Percentiles rank a stretch among this genome's conserved stretches.
These are phyloP conservation scores for Argyresthia goedartella DNA, from an alignment of 2,888 invertebrate genomes.

Conservation along the genomic window DNA sequence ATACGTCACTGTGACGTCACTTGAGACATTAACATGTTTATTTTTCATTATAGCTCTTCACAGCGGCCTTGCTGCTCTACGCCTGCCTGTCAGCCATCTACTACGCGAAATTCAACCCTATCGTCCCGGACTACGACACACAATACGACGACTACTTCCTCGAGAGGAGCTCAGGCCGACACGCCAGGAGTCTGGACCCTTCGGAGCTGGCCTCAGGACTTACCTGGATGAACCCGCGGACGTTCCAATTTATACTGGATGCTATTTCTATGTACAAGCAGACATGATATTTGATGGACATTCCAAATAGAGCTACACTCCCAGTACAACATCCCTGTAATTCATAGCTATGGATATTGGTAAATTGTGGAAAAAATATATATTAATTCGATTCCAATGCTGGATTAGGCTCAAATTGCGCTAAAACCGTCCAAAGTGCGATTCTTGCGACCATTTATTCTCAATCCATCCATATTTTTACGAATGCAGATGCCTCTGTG, in stretches of 20 bases:
- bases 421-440: too few species aligned
- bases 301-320: too few species aligned
- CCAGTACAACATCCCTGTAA: too few species aligned
- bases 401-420: too few species aligned
- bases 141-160: constrained; percentile 82
- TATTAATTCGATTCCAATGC: too few species aligned
- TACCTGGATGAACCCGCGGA: constrained; percentile 71
- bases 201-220: constrained; percentile 48
- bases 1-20: too few species aligned
- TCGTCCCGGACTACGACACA: constrained; percentile 81
- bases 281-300: constrained; percentile 20
- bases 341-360: too few species aligned
- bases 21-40: too few species aligned
- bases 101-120: constrained; percentile 89
- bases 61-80: constrained; percentile 84
- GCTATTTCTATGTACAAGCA: constrained; percentile 49
- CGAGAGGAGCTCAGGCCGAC: constrained; percentile 73
- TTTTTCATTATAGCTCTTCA: constrained; percentile 76
- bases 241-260: constrained; percentile 78
- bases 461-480: too few species aligned
- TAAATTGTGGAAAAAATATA: too few species aligned
- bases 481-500: too few species aligned
- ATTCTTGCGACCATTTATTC: too few species aligned
- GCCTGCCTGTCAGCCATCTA: constrained; percentile 89
- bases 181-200: constrained; percentile 46